Evolutionary conservation across 1,140 invertebrate species (phyloP).

Genomic region (Camponotus pennsylvanicus): DNA sequence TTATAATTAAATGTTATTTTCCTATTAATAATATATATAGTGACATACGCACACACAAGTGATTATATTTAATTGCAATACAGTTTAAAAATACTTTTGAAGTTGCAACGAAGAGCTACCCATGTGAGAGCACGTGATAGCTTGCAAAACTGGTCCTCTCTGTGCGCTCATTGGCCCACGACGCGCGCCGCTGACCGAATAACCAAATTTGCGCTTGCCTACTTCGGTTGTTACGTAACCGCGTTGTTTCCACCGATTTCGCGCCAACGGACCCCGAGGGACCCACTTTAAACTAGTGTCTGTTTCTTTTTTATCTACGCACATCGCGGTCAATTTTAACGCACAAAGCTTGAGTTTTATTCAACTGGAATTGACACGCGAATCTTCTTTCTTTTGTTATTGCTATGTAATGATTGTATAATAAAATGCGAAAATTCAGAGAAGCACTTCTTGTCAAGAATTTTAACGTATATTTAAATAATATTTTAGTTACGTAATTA

Average conservation of each 20-base stretch:
- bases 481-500: background rate
- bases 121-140: slow-evolving; percentile 27
- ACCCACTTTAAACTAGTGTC: slow-evolving; percentile 39
- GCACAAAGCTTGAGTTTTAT: background rate
- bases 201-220: slow-evolving; percentile 84
- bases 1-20: background rate
- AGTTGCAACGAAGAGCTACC: slow-evolving; percentile 6
- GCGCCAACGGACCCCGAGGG: background rate
- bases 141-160: slow-evolving; percentile 52
- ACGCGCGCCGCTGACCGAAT: slow-evolving; percentile 83
- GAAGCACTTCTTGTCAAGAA: background rate
- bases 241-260: slow-evolving; percentile 16
- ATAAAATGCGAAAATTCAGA: background rate
- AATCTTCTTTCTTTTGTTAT: background rate
- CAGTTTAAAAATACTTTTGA: slow-evolving; percentile 16
- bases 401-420: background rate
- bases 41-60: background rate
- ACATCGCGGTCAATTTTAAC: background rate
- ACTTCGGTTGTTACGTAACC: slow-evolving; percentile 81
- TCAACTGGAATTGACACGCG: background rate
- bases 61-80: background rate
- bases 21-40: background rate
- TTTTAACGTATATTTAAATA: background rate
- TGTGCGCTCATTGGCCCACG: slow-evolving; percentile 71
- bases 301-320: slow-evolving; percentile 3